Evolutionary conservation across 2,888 invertebrate genomes (phyloP).

Genomic region (Eucera pruinosa): DNA sequence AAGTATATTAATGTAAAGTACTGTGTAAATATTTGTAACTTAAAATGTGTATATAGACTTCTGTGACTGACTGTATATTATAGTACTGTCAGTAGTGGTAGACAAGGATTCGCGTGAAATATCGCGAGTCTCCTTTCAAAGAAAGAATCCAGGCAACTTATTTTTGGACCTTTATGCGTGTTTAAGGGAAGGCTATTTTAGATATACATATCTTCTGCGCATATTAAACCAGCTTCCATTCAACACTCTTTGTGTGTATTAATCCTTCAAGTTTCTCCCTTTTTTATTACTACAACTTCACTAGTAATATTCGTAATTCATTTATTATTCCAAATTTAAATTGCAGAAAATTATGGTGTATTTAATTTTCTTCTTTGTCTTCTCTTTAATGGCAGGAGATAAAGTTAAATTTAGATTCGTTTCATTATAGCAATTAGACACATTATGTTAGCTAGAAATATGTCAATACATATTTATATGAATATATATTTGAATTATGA

Average conservation of each 20-base stretch:
- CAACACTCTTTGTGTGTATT: constrained; percentile 16
- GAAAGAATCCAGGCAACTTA: constrained; percentile 56
- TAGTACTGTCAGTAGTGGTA: neutral
- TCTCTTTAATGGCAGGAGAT: neutral
- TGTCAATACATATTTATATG: no score
- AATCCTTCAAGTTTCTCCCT: no score
- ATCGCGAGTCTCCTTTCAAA: constrained; percentile 60
- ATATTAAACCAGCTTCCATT: constrained; percentile 39
- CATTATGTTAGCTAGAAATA: no score
- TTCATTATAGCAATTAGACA: neutral
- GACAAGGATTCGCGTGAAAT: constrained; percentile 30
- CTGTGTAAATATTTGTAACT: no score
- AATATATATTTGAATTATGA: no score
- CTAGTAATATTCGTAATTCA: no score
- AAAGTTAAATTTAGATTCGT: neutral
- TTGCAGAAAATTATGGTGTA: neutral
- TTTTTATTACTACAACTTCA: neutral
- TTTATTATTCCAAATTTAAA: no score
- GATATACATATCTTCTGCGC: constrained; percentile 17
- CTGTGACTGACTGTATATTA: no score
- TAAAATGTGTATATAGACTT: no score
- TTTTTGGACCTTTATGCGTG: constrained; percentile 64
- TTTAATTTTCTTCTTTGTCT: neutral
- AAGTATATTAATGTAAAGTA: no score
- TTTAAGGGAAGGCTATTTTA: constrained; percentile 63